phyloP scores from a whole-genome alignment of 2,888 invertebrate genomes.

The Eupithecia insigniata region DNA sequence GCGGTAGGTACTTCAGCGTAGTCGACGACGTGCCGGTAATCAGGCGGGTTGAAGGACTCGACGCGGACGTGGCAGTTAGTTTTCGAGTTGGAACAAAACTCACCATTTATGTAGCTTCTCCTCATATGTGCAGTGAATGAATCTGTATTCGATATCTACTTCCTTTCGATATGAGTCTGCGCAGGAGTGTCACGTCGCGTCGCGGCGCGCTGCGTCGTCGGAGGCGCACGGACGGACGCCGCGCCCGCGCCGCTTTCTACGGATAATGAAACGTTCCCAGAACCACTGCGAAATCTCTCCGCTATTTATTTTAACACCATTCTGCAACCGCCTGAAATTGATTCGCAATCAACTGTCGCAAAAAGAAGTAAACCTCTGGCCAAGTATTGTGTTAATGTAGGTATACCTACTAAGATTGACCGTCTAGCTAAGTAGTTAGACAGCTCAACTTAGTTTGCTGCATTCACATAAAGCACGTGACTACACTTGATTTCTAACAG shows the following conservation, averaged over 20 bases:
- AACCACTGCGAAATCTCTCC: constrained; percentile 25
- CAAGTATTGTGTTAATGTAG: background rate
- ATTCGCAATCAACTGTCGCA: constrained; percentile 16
- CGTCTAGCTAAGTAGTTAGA: background rate
- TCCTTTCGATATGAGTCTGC: background rate
- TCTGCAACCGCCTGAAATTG: constrained; percentile 17
- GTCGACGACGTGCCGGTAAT: no score
- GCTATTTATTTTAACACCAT: constrained; percentile 19
- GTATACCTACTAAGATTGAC: background rate
- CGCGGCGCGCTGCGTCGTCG: background rate
- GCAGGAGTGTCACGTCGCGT: background rate
- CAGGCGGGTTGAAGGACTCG: background rate
- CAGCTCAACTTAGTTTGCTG: background rate
- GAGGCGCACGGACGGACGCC: background rate
- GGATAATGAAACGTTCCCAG: constrained; percentile 27
- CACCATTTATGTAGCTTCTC: background rate
- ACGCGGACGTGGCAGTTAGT: no score
- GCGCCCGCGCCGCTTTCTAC: constrained; percentile 31
- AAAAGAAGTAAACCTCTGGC: constrained; percentile 8
- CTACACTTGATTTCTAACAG: background rate
- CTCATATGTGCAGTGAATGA: background rate
- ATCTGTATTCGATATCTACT: background rate
- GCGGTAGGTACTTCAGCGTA: no score
- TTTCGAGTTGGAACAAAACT: no score
- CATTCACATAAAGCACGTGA: background rate